Base-by-base conservation (phyloP, 2,797 vertebrate species). In the Scleropages formosus region DNA sequence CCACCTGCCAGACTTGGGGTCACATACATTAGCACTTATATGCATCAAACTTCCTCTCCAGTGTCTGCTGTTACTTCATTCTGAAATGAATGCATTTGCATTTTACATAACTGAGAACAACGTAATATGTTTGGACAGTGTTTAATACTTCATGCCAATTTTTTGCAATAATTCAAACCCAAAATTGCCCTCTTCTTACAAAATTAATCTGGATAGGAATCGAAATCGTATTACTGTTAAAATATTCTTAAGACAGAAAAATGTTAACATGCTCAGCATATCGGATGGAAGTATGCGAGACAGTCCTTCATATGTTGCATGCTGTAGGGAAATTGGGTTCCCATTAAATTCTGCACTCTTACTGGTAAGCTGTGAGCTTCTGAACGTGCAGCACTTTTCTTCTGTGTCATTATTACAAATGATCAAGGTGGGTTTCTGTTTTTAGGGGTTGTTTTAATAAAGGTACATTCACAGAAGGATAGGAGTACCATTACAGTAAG, bases 391-490 rank as follows among this genome's bases (percentile, higher is more conserved):
- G 78, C 67, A 56, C 80, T 80, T 68, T 75, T 47, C 20, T 26
- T 74, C 81, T 80, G 84, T 85, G 83, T 79, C n/a, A n/a, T n/a
- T n/a, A n/a, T n/a, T 73, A 81, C 80, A 77, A 78, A 82, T 79
- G 75, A 71, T 78, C 79, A 80, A 67, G 44, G 67, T 59, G 85
- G n/a, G n/a, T n/a, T n/a, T n/a, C n/a, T n/a, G n/a, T 61, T 73
- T 68, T 82, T 78, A 83, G 75, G 59, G 60, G n/a, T n/a, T n/a
- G n/a, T n/a, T 59, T 68, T 72, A 79, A 61, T 72, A 65, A 62
- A 53, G 74, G 56, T 77, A 75, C 4, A n/a, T n/a, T n/a, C n/a
- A n/a, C n/a, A n/a, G n/a, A n/a, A n/a, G n/a, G n/a, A n/a, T n/a
- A n/a, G n/a, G n/a, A n/a, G n/a, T n/a, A n/a, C n/a, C n/a, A n/a